Base-by-base conservation (phyloP, 2,888 invertebrate genomes). In the Stomorhina lunata region DNA sequence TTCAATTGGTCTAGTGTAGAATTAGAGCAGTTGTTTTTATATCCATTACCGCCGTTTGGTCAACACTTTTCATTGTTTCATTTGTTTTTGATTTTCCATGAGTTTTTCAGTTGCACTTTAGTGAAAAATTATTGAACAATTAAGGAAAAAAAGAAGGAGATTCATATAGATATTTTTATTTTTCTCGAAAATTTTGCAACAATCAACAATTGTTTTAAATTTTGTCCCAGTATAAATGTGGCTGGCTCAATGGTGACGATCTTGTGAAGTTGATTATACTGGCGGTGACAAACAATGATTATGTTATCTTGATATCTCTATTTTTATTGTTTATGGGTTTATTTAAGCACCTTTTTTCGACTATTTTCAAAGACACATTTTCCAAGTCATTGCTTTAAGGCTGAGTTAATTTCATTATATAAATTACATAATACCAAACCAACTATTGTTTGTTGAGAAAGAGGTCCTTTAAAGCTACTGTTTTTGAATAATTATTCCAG, bases 11-110 rank as follows among this genome's bases (percentile, higher is more conserved):
- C 12, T 61, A 69, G 15, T 69, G 61, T 17, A 9, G 9, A 77
- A 59, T 53, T 55, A 81, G 73, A 78, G 69, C 82, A 79, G 78
- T 73, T 81, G 72, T 81, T 71, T 81, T 53, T 55, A 76, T 34
- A 10, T 40, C 34, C 65, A 71, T 75, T 75, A 82, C 82, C 82
- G 69, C 78, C 79, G 79, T 75, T 82, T 82, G 79, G 82, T 75
- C 82, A 82, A 79, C 79, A 82, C 57, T 65, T 48, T 50, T 69
- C 57, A 65, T 82, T 82, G 79, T 79, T 53, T 6, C 29, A 29
- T 71, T 82, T 82, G 65, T 79, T 65, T 65, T 45, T 57, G 27
- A 82, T 79, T 79, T 82, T 78, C 72, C 66, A 61, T 59, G 71
- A 65, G 48, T 57, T 59, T 59, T 75, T 73, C 73, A 69, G 78